Percentiles rank a stretch among this genome's conserved stretches.
These are phyloP conservation scores for Myotis planiceps DNA, from an alignment of 2,797 vertebrate genomes.

Conservation along the genomic window DNA sequence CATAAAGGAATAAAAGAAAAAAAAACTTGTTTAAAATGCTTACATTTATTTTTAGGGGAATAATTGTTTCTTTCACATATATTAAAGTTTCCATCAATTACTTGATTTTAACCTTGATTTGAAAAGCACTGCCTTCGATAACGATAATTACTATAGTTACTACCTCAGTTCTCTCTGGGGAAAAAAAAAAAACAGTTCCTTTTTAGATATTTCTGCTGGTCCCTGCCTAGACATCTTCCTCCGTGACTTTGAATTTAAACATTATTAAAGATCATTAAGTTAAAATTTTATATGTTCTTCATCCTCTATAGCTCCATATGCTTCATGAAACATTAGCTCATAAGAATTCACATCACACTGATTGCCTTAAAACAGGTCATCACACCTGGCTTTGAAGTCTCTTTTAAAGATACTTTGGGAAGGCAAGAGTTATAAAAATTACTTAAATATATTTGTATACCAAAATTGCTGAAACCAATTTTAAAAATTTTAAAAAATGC, in stretches of 20 bases:
- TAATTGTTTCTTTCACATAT: neutral
- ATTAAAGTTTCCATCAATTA: neutral
- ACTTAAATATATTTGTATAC: neutral
- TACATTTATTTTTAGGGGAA: neutral
- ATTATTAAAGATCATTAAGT: neutral
- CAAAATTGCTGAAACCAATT: neutral
- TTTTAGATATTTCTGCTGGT: neutral
- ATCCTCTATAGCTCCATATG: neutral
- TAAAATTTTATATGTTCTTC: neutral
- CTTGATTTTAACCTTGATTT: constrained; percentile 1
- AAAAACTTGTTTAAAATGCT: neutral
- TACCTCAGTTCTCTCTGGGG: neutral
- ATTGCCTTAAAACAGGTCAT: neutral
- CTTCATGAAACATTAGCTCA: neutral
- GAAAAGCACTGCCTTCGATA: neutral
- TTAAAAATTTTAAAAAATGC: neutral
- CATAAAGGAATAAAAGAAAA: neutral
- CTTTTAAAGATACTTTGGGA: neutral
- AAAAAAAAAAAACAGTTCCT: neutral
- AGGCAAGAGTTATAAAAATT: neutral
- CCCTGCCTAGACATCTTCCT: neutral
- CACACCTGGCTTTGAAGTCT: neutral
- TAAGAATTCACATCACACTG: neutral
- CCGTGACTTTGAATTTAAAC: neutral
- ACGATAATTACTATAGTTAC: neutral